Percentiles rank a stretch among this genome's conserved stretches.
phyloP scores from a whole-genome alignment of 2,797 vertebrate genomes.

The Pampus argenteus region DNA sequence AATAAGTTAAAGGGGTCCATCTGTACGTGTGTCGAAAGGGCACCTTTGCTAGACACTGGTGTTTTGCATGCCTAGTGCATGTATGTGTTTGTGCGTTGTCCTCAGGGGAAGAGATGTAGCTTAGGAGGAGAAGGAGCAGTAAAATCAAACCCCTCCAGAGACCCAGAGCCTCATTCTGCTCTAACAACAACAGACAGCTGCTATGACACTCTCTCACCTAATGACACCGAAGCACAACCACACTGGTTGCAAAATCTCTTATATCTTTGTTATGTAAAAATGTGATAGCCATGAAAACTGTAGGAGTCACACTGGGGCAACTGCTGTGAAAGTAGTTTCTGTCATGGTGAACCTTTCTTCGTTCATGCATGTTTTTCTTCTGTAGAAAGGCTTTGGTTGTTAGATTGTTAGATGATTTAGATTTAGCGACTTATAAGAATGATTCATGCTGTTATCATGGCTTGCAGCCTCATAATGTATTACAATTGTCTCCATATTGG shows the following conservation, averaged over 20 bases:
- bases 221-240: constrained; percentile 47
- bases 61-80: constrained; percentile 17
- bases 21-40: constrained; percentile 74
- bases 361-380: constrained; percentile 1
- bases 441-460: background rate
- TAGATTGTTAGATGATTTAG: too few species aligned
- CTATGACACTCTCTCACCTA: constrained; percentile 31
- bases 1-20: constrained; percentile 79
- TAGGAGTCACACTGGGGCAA: constrained; percentile 16
- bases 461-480: constrained; percentile 2
- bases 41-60: constrained; percentile 2
- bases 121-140: constrained; percentile 51
- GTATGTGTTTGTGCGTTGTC: constrained; percentile 43
- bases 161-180: constrained; percentile 32
- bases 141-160: constrained; percentile 44
- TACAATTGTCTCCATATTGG: constrained; percentile 1
- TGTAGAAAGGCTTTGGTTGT: background rate
- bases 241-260: constrained; percentile 23
- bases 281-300: constrained; percentile 21
- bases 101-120: constrained; percentile 38
- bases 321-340: constrained; percentile 2
- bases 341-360: background rate
- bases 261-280: constrained; percentile 15
- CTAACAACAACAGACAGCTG: constrained; percentile 59
- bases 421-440: constrained; percentile 2